Conservation (phyloP, 2,888 invertebrate species). For the Synanthedon myopaeformis region DNA sequence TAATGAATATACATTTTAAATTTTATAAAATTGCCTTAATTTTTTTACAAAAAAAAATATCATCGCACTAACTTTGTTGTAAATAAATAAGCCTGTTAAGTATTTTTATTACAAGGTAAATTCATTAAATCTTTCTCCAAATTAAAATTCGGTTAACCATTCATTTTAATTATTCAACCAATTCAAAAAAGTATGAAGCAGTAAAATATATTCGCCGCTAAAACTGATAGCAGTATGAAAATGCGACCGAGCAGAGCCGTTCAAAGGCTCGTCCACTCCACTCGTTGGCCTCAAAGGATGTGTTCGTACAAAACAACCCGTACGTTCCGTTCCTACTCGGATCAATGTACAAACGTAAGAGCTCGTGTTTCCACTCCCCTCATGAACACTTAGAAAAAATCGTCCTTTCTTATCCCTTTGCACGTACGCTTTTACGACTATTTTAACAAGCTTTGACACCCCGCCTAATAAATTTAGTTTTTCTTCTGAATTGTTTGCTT, state of each 20-base stretch:
- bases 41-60: too few species aligned
- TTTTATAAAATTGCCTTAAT: too few species aligned
- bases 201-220: conserved; percentile 44
- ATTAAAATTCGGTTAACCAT: too few species aligned
- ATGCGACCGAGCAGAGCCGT: conserved; percentile 34
- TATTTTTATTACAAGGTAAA: too few species aligned
- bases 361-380: conserved; percentile 25
- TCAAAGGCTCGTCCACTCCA: conserved; percentile 40
- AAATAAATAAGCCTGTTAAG: too few species aligned
- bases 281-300: conserved; percentile 40
- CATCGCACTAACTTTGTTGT: too few species aligned
- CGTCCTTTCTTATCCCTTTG: conserved; percentile 27
- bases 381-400: conserved; percentile 35
- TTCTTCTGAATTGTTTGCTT: too few species aligned
- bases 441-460: background rate
- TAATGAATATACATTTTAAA: too few species aligned
- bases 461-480: background rate
- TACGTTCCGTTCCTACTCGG: conserved; percentile 50
- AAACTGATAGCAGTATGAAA: conserved; percentile 61
- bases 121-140: too few species aligned
- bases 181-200: too few species aligned
- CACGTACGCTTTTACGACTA: conserved; percentile 1
- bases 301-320: conserved; percentile 40
- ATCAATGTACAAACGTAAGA: conserved; percentile 37
- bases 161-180: too few species aligned